Conservation (phyloP, 2,888 invertebrate genomes). For the Acanthosoma haemorrhoidale region DNA sequence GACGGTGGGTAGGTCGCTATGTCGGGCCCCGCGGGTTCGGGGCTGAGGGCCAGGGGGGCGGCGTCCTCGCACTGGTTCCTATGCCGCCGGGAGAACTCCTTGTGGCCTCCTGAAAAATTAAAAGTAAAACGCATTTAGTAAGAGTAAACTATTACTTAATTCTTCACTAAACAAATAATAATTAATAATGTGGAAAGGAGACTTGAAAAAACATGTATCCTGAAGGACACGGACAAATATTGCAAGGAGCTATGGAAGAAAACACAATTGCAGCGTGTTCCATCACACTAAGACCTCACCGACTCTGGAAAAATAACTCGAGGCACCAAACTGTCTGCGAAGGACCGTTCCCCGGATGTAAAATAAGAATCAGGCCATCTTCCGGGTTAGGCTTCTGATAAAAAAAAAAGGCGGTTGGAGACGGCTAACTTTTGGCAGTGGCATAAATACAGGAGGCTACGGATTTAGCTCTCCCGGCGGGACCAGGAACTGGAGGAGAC, state of each 20-base stretch:
- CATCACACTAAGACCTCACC: slow-evolving; percentile 65
- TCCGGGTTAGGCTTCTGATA: background rate
- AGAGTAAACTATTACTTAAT: no score
- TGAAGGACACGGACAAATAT: no score
- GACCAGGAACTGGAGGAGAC: slow-evolving; percentile 10
- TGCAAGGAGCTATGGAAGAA: no score
- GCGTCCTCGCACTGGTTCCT: slow-evolving; percentile 65
- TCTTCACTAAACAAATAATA: no score
- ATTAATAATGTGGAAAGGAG: no score
- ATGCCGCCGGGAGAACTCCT: slow-evolving; percentile 64
- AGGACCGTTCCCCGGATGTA: background rate
- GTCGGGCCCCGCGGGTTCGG: slow-evolving; percentile 50
- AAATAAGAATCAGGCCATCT: background rate
- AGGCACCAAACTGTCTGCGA: background rate
- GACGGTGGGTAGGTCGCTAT: slow-evolving; percentile 72
- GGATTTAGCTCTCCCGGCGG: background rate
- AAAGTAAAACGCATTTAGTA: no score
- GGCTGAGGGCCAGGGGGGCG: slow-evolving; percentile 33
- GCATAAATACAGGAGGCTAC: slow-evolving; percentile 14
- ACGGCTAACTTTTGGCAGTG: background rate
- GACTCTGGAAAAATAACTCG: slow-evolving; percentile 53
- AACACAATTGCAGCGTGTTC: no score
- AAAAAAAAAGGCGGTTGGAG: background rate
- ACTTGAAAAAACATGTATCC: no score
- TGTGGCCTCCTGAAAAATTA: slow-evolving; percentile 58